Evolutionary conservation across 1,140 invertebrate genomes (phyloP).

Genomic region (Monomorium pharaonis): DNA sequence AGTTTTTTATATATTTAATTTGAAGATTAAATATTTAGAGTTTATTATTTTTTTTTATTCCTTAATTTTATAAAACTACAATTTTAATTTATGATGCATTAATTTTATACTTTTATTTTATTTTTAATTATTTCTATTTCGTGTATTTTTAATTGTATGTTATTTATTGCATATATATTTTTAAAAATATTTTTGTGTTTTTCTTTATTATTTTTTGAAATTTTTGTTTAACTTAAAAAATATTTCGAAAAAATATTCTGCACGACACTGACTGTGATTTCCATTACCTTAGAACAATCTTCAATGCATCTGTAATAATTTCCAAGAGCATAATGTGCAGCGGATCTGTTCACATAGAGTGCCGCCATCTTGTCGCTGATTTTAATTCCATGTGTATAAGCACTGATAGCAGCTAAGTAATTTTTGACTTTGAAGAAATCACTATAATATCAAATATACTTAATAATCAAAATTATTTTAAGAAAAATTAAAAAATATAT

Average conservation of each 20-base stretch:
- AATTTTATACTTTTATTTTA: neutral
- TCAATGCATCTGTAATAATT: constrained; percentile 90
- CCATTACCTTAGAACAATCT: constrained; percentile 87
- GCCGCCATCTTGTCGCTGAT: constrained; percentile 90
- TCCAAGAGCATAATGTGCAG: constrained; percentile 90
- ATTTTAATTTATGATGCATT: neutral
- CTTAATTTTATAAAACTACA: neutral
- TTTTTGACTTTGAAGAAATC: constrained; percentile 91
- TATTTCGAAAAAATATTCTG: neutral
- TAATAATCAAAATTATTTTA: constrained; percentile 28
- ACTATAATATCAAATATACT: constrained; percentile 84
- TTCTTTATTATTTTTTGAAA: neutral
- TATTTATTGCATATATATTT: neutral
- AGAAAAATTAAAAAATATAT: constrained; percentile 8
- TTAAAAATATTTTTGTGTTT: neutral
- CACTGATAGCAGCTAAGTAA: constrained; percentile 92
- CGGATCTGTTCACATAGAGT: constrained; percentile 91
- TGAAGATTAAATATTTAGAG: neutral
- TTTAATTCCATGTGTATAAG: constrained; percentile 92
- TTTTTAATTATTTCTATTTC: neutral
- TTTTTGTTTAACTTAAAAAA: neutral
- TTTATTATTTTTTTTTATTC: neutral
- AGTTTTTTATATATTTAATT: neutral
- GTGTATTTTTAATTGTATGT: neutral
- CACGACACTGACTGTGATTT: neutral